Evolutionary conservation across 2,113 vertebrate genomes (phyloP).

Genomic region (Manacus vitellinus): DNA sequence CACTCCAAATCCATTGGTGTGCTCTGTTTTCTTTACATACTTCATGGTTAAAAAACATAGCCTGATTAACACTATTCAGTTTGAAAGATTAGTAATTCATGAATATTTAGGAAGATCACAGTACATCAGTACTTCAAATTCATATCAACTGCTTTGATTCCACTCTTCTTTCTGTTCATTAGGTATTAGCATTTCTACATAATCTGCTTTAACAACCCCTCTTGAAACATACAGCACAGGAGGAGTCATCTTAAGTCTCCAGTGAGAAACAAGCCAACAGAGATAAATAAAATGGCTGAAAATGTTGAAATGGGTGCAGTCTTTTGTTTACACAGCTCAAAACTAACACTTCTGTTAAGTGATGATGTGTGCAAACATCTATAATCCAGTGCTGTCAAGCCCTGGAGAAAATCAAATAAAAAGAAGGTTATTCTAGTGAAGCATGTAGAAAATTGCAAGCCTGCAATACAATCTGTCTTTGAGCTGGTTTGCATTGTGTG

Average conservation of each 20-base stretch:
- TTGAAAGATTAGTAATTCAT: not conserved
- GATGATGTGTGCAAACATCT: conserved; percentile 32
- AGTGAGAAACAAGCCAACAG: not conserved
- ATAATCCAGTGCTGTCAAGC: conserved; percentile 20
- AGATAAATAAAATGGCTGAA: conserved; percentile 6
- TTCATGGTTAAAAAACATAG: not conserved
- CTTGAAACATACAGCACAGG: conserved; percentile 5
- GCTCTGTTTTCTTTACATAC: not conserved
- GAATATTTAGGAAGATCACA: not conserved
- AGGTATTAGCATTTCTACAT: not conserved
- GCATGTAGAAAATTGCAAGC: conserved; percentile 3
- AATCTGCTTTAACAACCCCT: not conserved
- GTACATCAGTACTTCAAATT: not conserved
- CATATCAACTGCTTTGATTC: not conserved
- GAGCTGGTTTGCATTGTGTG: not conserved
- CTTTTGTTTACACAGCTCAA: conserved; percentile 15
- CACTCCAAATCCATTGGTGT: not conserved
- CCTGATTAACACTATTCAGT: not conserved
- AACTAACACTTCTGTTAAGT: conserved; percentile 18
- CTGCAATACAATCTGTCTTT: not conserved
- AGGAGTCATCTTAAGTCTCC: not conserved
- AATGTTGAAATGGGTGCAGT: not conserved
- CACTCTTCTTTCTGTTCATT: conserved; percentile 5
- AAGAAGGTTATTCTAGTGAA: not conserved
- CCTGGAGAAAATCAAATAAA: conserved; percentile 23